phyloP scores from a whole-genome alignment of 2,113 vertebrate genomes.

The Etheostoma spectabile region DNA sequence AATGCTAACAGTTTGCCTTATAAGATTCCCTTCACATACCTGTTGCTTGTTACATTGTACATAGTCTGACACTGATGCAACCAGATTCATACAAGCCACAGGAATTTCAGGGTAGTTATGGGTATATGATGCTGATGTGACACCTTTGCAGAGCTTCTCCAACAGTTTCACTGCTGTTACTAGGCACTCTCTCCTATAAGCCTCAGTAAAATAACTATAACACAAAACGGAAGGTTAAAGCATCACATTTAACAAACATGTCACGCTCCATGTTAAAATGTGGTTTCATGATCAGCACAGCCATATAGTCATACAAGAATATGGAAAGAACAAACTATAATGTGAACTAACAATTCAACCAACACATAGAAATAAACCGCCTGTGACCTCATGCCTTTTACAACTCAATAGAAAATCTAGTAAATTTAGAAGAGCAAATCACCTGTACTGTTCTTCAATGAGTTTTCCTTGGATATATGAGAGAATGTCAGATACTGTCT shows the following conservation, averaged over 20 bases:
- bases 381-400: not conserved
- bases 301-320: not conserved
- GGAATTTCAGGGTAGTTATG: constrained; percentile 48
- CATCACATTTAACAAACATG: not conserved
- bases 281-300: not conserved
- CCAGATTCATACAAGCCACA: constrained; percentile 76
- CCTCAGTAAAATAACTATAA: constrained; percentile 62
- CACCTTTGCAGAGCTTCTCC: constrained; percentile 75
- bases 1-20: not conserved
- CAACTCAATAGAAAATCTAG: not conserved
- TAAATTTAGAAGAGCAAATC: not conserved
- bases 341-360: not conserved
- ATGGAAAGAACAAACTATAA: not conserved
- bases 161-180: constrained; percentile 70
- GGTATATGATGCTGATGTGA: not conserved
- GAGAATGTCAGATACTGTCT: constrained; percentile 69
- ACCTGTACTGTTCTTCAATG: constrained; percentile 80
- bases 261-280: not conserved
- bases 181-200: constrained; percentile 74
- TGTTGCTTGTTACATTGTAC: constrained; percentile 6
- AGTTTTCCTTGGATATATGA: constrained; percentile 67
- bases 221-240: not conserved
- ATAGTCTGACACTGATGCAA: constrained; percentile 73
- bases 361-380: not conserved
- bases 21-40: constrained; percentile 45